Percentiles rank a stretch among this genome's conserved stretches.
These are phyloP conservation scores for Arion vulgaris DNA, from an alignment of 1,140 invertebrate genomes.

Conservation along the genomic window DNA sequence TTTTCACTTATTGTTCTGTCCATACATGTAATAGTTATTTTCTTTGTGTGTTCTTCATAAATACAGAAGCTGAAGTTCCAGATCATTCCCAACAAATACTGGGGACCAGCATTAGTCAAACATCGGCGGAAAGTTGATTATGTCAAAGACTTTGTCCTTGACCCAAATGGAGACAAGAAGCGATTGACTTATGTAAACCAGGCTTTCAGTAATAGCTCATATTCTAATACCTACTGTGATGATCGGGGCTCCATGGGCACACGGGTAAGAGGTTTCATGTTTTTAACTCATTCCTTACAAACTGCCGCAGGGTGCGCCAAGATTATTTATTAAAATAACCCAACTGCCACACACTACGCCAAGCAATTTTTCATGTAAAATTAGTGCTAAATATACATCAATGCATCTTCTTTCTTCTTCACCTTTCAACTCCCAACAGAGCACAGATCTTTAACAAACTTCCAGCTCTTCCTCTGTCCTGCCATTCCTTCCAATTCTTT, in stretches of 20 bases:
- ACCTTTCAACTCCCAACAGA: too few species aligned
- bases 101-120: slow-evolving; percentile 65
- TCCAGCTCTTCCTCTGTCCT: too few species aligned
- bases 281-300: neutral
- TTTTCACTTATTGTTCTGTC: too few species aligned
- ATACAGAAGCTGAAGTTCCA: slow-evolving; percentile 55
- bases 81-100: slow-evolving; percentile 57
- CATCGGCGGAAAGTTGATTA: slow-evolving; percentile 59
- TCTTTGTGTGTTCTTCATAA: neutral
- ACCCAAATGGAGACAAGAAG: slow-evolving; percentile 46
- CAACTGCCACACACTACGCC: too few species aligned
- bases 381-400: too few species aligned
- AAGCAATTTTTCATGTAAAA: too few species aligned
- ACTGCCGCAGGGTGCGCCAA: too few species aligned
- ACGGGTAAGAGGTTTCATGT: slow-evolving; percentile 1
- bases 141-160: slow-evolving; percentile 59
- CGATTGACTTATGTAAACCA: slow-evolving; percentile 42
- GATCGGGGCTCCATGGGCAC: slow-evolving; percentile 16
- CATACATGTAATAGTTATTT: neutral
- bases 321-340: too few species aligned
- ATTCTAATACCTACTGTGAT: slow-evolving; percentile 18
- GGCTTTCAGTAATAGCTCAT: slow-evolving; percentile 22
- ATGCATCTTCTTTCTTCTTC: too few species aligned
- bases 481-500: too few species aligned
- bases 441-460: too few species aligned